These are phyloP conservation scores for Muntiacus muntjak DNA, from an alignment of 2,113 vertebrate species.

Conservation along the genomic window DNA sequence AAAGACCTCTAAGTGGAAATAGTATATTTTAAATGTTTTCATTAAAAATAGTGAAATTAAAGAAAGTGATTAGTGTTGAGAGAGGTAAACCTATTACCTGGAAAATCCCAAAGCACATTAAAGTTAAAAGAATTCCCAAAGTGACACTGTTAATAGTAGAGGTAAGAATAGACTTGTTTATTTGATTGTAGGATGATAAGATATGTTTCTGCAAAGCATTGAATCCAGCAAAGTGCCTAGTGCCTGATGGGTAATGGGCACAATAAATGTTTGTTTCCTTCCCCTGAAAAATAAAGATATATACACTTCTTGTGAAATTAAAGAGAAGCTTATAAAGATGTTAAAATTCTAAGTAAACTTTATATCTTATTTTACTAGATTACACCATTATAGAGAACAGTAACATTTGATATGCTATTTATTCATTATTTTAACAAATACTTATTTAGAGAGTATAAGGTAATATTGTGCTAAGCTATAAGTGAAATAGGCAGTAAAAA, in stretches of 20 bases:
- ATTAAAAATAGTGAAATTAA: not conserved
- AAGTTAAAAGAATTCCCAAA: not conserved
- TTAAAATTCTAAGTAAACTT: not conserved
- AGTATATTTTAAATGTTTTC: not conserved
- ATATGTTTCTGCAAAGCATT: not conserved
- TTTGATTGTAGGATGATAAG: not conserved
- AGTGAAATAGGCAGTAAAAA: not conserved
- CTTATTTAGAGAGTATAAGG: not conserved
- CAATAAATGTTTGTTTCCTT: not conserved
- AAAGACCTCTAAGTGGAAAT: not conserved
- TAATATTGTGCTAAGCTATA: not conserved
- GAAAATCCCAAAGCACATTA: not conserved
- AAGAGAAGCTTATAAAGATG: not conserved
- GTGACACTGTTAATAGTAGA: not conserved
- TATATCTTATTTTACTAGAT: not conserved
- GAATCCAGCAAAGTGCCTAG: not conserved
- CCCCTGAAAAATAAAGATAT: not conserved
- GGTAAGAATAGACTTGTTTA: not conserved
- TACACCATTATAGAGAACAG: not conserved
- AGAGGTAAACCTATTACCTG: not conserved
- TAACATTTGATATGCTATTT: not conserved
- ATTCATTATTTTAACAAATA: conserved; percentile 10
- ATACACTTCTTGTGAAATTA: not conserved
- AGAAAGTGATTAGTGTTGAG: not conserved
- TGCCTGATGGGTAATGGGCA: not conserved